phyloP scores from a whole-genome alignment of 1,140 invertebrate genomes.

The Achroia grisella region DNA sequence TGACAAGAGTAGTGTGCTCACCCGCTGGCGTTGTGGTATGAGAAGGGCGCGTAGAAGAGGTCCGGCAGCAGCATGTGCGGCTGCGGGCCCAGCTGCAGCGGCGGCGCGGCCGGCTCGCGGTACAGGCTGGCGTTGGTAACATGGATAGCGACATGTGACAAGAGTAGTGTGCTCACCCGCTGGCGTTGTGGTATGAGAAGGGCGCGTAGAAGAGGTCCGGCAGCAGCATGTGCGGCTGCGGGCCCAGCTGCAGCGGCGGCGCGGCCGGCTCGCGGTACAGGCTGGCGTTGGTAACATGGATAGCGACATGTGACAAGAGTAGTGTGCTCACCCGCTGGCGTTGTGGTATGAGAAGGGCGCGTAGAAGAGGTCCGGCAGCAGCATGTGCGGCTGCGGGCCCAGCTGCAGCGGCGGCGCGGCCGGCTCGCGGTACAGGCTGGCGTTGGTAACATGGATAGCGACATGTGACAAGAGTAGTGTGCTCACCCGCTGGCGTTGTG shows the following conservation, averaged over 20 bases:
- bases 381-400: constrained; percentile 54
- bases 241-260: constrained; percentile 42
- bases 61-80: constrained; percentile 74
- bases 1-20: no score
- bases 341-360: constrained; percentile 80
- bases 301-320: no score
- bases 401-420: constrained; percentile 40
- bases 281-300: constrained; percentile 79
- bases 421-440: constrained; percentile 78
- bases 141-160: no score
- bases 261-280: constrained; percentile 77
- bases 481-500: constrained; percentile 83
- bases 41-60: constrained; percentile 80
- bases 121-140: constrained; percentile 84
- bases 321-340: constrained; percentile 83
- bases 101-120: constrained; percentile 57
- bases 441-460: no score
- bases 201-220: constrained; percentile 78
- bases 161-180: no score
- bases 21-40: constrained; percentile 82
- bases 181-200: constrained; percentile 81
- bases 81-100: constrained; percentile 43
- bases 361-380: constrained; percentile 78
- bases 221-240: constrained; percentile 66
- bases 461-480: no score